Percentiles rank a stretch among this genome's conserved stretches.
phyloP scores from a whole-genome alignment of 1,140 invertebrate genomes.

The Phocides pigmalion region DNA sequence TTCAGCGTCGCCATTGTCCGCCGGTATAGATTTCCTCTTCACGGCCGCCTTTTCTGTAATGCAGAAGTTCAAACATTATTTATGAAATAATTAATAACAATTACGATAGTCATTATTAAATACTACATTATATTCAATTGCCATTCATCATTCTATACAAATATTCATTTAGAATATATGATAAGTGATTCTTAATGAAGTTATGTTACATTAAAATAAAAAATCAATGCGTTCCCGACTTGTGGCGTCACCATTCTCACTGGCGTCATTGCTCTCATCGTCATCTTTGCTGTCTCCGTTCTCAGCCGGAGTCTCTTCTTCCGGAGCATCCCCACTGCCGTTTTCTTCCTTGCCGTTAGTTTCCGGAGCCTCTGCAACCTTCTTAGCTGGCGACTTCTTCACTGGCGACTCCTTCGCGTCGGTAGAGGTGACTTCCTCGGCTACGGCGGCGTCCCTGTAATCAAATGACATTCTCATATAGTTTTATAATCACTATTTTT shows the following conservation, averaged over 20 bases:
- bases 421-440: constrained; percentile 75
- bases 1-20: constrained; percentile 82
- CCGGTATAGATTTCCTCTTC: constrained; percentile 89
- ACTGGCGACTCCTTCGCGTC: constrained; percentile 77
- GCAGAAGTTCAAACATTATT: constrained; percentile 24
- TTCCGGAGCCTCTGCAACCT: constrained; percentile 78
- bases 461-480: constrained; percentile 3
- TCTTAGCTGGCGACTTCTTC: constrained; percentile 79
- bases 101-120: no score
- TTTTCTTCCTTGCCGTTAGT: constrained; percentile 85
- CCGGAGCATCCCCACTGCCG: constrained; percentile 70
- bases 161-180: no score
- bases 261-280: constrained; percentile 85
- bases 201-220: not conserved
- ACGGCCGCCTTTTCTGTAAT: constrained; percentile 80
- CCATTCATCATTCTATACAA: no score
- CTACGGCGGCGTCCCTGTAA: constrained; percentile 68
- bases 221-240: constrained; percentile 60
- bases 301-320: constrained; percentile 77
- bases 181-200: no score
- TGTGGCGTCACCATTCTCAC: constrained; percentile 85
- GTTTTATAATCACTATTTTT: not conserved
- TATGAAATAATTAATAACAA: no score
- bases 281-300: constrained; percentile 80
- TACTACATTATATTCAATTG: no score